Evolutionary conservation across 35 echinoderm and acorn worm genomes (phyloP), one percentile per base, ranked within the genome.

Genomic region (Diadema setosum): DNA sequence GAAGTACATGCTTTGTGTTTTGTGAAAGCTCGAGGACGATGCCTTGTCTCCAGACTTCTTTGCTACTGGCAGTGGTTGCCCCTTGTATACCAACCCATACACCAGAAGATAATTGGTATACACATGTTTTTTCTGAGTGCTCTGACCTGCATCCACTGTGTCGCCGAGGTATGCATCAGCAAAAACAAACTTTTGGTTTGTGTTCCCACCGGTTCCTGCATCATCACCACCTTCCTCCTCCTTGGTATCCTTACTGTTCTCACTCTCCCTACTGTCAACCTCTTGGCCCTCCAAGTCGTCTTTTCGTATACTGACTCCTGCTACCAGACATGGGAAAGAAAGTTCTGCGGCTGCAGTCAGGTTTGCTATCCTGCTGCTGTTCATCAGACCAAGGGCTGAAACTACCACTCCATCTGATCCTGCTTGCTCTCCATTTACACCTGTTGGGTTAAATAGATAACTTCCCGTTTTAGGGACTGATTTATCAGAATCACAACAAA

Each of bases 111-210:
- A 90, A 58, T 90, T 83, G 20, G 5, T 48, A 36, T 52, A 67
- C 32, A 26, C 81, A 16, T 42, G 21, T 82, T 82, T 56, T 17
- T 83, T 80, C 18, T 40, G 42, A 14, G 40, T 31, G 11, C 15
- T 81, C 40, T 27, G 56, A 18, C 21, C 5, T 17, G 80, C 35
- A 45, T 90, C 88, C 12, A 90, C 88, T 2, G 40, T 42, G 69
- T 90, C 88, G 32, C 88, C 88, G 30, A 90, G 63, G 32, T 70
- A 90, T 31, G 88, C 57, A 83, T 90, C 88, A 3, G 88, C 88
- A 84, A 70, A 90, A 7, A 48, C 31, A 0, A 84, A 34, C 36
- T 83, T 73, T 36, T 64, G 83, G 58, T 65, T 65, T 42, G 88
- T 46, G 40, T 65, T 65, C 15, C 82, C 88, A 44, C 88, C 88